Conservation (phyloP, 2,113 vertebrate genomes). For the Muntiacus reevesi region DNA sequence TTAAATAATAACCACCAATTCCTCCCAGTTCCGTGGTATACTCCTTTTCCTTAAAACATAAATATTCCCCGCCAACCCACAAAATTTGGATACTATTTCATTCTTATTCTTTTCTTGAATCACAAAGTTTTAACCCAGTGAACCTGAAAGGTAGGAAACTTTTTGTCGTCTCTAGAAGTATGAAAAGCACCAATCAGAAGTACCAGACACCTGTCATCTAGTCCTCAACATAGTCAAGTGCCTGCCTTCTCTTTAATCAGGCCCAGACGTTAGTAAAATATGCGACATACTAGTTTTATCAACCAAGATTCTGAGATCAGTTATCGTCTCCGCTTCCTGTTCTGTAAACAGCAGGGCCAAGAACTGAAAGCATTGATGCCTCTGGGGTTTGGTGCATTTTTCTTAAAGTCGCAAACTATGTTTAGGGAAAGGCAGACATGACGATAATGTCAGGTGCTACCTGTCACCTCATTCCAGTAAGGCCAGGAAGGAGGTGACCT, state of each 20-base stretch:
- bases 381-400: not conserved
- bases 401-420: not conserved
- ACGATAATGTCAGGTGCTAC: not conserved
- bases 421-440: not conserved
- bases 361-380: not conserved
- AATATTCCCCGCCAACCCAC: no score
- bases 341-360: not conserved
- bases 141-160: not conserved
- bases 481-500: not conserved
- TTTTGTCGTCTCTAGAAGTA: no score
- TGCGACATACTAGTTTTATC: not conserved
- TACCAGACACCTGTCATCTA: not conserved
- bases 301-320: not conserved
- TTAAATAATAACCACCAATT: not conserved
- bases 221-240: not conserved
- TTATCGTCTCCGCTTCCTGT: not conserved
- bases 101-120: not conserved
- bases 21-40: not conserved
- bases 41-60: not conserved
- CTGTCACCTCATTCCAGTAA: not conserved
- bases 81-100: not conserved
- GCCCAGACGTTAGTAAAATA: not conserved
- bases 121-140: not conserved
- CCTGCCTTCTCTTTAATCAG: not conserved
- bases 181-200: not conserved